Evolutionary conservation across 2,888 invertebrate species (phyloP).

Genomic region (Bruchidius siliquastri): DNA sequence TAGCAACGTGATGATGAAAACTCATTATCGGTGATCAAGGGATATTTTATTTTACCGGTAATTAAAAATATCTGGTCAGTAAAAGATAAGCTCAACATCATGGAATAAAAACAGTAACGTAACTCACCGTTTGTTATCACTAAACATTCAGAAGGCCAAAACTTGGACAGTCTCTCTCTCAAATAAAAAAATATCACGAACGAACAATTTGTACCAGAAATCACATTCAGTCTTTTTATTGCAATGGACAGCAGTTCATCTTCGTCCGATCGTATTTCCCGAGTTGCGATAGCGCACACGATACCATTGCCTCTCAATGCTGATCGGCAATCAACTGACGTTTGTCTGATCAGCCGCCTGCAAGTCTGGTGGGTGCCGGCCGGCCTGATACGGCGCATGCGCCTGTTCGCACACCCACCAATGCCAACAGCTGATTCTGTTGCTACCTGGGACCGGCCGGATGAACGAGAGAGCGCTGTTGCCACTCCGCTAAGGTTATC

Average conservation of each 20-base stretch:
- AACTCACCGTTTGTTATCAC: not conserved
- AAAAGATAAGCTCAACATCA: too few relatives aligned
- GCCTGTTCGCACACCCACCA: not conserved
- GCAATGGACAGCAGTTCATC: not conserved
- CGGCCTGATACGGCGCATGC: not conserved
- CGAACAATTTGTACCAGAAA: not conserved
- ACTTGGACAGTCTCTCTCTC: not conserved
- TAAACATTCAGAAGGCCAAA: not conserved
- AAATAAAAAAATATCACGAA: not conserved
- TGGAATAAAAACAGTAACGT: too few relatives aligned
- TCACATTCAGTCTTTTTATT: not conserved
- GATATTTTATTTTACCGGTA: too few relatives aligned
- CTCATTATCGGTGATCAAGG: too few relatives aligned
- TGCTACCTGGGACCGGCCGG: constrained; percentile 21
- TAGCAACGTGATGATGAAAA: too few relatives aligned
- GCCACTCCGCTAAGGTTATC: constrained; percentile 1
- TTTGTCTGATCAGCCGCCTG: not conserved
- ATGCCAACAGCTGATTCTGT: constrained; percentile 34
- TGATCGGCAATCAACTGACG: not conserved
- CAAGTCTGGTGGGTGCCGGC: not conserved
- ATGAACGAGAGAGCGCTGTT: constrained; percentile 4
- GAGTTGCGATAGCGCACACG: not conserved
- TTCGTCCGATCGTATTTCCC: not conserved
- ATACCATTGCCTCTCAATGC: not conserved
- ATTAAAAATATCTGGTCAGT: too few relatives aligned